phyloP scores from a whole-genome alignment of 2,113 vertebrate genomes.

The Fukomys damarensis region DNA sequence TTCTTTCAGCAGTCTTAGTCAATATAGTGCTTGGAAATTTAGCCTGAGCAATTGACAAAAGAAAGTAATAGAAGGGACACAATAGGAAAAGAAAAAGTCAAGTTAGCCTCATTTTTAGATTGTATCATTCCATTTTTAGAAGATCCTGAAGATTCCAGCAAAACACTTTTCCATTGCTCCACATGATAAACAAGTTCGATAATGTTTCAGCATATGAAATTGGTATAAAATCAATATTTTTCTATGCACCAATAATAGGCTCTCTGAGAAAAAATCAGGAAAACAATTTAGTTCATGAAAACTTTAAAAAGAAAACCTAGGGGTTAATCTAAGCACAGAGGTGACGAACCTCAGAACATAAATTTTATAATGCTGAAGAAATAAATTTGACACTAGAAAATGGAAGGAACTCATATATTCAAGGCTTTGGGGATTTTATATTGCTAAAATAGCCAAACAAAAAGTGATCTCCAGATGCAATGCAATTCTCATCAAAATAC shows the following conservation, averaged over 20 bases:
- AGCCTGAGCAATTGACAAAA: neutral
- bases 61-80: neutral
- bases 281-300: neutral
- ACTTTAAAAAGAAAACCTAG: neutral
- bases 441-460: neutral
- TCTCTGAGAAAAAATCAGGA: neutral
- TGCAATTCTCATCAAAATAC: neutral
- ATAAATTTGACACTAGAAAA: neutral
- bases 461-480: neutral
- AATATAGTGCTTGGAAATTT: neutral
- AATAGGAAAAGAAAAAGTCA: neutral
- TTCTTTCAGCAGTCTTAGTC: neutral
- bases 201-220: neutral
- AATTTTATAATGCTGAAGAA: neutral
- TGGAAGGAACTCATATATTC: neutral
- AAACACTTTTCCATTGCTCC: neutral
- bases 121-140: neutral
- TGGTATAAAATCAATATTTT: neutral
- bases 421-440: neutral
- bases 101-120: neutral
- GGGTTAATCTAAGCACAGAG: neutral
- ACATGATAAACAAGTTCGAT: neutral
- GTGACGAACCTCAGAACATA: neutral
- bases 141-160: neutral
- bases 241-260: neutral